Evolutionary conservation across 1,140 invertebrate genomes (phyloP).

Genomic region (Aphaenogaster ashmeadi): DNA sequence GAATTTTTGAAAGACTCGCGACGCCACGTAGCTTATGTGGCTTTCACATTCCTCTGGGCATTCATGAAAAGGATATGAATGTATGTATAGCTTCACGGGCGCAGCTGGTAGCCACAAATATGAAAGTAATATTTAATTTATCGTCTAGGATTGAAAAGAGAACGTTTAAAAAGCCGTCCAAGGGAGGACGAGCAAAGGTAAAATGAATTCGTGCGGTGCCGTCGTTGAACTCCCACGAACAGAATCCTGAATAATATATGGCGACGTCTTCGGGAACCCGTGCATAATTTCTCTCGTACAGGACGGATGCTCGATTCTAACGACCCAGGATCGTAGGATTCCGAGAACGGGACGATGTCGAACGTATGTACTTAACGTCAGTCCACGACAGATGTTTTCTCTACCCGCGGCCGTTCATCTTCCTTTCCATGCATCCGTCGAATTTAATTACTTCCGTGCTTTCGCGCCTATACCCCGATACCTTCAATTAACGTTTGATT

Average conservation of each 20-base stretch:
- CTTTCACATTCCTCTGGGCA: slow-evolving; percentile 45
- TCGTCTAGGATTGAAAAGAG: slow-evolving; percentile 54
- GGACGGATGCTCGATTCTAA: slow-evolving; percentile 54
- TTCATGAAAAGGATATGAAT: slow-evolving; percentile 38
- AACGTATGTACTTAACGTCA: slow-evolving; percentile 52
- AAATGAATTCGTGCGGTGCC: slow-evolving; percentile 60
- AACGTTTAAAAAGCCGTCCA: slow-evolving; percentile 56
- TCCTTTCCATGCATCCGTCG: slow-evolving; percentile 7
- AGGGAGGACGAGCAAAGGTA: slow-evolving; percentile 33
- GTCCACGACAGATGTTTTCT: slow-evolving; percentile 33
- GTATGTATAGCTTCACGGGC: slow-evolving; percentile 25
- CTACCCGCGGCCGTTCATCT: slow-evolving; percentile 6
- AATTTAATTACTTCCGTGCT: slow-evolving; percentile 37
- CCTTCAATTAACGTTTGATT: slow-evolving; percentile 45
- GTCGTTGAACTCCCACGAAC: slow-evolving; percentile 51
- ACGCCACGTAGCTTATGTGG: slow-evolving; percentile 12
- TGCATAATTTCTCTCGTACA: slow-evolving; percentile 55
- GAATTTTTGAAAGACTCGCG: slow-evolving; percentile 60
- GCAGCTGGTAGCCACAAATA: slow-evolving; percentile 48
- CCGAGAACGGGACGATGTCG: slow-evolving; percentile 26
- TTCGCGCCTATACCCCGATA: slow-evolving; percentile 22
- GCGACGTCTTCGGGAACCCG: slow-evolving; percentile 36
- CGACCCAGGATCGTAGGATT: slow-evolving; percentile 47
- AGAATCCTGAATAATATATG: slow-evolving; percentile 61
- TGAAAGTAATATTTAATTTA: slow-evolving; percentile 67